Percentiles rank a stretch among this genome's conserved stretches.
These are phyloP conservation scores for Acanthopagrus latus DNA, from an alignment of 2,797 vertebrate genomes.

Conservation along the genomic window DNA sequence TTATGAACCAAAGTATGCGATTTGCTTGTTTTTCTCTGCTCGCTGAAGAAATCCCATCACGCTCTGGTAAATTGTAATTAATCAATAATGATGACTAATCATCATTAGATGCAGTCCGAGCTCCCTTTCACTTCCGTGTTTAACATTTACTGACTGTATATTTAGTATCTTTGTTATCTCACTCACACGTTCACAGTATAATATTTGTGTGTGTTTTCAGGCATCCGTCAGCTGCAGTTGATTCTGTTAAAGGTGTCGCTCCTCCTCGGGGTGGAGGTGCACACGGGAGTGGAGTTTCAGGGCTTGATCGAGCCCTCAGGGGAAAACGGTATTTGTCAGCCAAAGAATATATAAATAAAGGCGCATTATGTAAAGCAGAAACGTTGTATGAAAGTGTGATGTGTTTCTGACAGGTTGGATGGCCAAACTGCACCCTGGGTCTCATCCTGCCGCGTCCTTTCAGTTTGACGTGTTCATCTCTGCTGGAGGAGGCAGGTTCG, in stretches of 20 bases:
- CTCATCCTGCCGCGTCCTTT: conserved; percentile 84
- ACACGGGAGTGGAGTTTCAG: conserved; percentile 88
- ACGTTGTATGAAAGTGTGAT: conserved; percentile 14
- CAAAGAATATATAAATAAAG: background rate
- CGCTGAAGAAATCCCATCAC: background rate
- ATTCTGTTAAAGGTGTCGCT: conserved; percentile 92
- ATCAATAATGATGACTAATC: background rate
- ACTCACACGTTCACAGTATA: background rate
- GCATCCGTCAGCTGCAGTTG: conserved; percentile 95
- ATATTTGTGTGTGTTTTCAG: conserved; percentile 73
- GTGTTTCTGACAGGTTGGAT: conserved; percentile 85
- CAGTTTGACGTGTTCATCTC: conserved; percentile 95
- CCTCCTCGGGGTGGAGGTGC: conserved; percentile 94
- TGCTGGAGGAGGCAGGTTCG: conserved; percentile 91
- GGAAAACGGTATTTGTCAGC: conserved; percentile 64
- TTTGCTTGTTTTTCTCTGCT: background rate
- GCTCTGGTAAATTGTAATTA: background rate
- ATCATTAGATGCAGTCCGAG: background rate
- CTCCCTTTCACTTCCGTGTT: background rate
- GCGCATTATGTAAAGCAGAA: background rate
- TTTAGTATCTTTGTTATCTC: background rate
- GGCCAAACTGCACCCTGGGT: conserved; percentile 85
- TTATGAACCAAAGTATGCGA: background rate
- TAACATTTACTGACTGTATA: background rate
- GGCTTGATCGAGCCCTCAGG: conserved; percentile 83